These are phyloP conservation scores for Pentalonia nigronervosa DNA, from an alignment of 1,140 invertebrate genomes.

Conservation along the genomic window DNA sequence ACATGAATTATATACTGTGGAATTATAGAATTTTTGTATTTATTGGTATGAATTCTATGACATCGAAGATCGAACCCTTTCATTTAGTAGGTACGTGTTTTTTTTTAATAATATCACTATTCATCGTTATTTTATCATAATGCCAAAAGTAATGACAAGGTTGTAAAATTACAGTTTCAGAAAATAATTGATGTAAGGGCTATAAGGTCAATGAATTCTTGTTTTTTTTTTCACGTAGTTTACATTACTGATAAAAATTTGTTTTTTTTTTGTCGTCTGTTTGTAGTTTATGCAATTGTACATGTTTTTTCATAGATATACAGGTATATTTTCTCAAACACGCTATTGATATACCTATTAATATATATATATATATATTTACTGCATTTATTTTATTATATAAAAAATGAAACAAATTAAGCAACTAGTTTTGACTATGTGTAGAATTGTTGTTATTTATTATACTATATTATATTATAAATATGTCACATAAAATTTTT, in stretches of 20 bases:
- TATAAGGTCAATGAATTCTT: neutral
- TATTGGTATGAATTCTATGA: neutral
- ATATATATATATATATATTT: neutral
- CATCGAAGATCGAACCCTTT: neutral
- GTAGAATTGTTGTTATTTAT: neutral
- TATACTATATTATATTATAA: neutral
- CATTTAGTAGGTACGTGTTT: neutral
- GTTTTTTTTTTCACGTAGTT: neutral
- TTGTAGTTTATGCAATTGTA: neutral
- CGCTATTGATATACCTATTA: neutral
- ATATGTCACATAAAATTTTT: neutral
- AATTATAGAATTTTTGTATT: neutral
- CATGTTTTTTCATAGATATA: neutral
- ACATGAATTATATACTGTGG: neutral
- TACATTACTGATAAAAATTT: neutral
- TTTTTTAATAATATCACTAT: neutral
- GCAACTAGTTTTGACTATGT: neutral
- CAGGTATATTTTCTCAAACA: too few relatives aligned
- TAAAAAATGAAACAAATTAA: neutral
- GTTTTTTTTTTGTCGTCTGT: neutral
- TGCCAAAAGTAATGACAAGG: neutral
- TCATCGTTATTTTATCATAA: neutral
- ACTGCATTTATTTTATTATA: neutral
- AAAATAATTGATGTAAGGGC: neutral
- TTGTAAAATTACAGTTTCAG: neutral